Evolutionary conservation across 2,888 invertebrate genomes (phyloP).

Genomic region (Rhopalosiphum nymphaeae): DNA sequence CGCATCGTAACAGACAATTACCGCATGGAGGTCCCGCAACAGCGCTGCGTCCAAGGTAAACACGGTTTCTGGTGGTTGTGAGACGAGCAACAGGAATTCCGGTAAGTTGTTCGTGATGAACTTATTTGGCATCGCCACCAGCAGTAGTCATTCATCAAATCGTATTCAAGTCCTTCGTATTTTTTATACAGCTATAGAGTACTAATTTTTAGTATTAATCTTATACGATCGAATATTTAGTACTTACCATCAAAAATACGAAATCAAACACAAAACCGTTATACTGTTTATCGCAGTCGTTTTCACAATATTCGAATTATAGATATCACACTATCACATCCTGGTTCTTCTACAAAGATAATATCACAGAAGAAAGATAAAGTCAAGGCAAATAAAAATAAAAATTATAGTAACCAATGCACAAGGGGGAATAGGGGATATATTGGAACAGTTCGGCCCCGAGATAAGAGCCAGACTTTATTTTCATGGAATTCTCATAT

Average conservation of each 20-base stretch:
- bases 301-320: no score
- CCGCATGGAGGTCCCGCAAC: neutral
- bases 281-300: no score
- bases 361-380: no score
- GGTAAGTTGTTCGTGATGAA: conserved; percentile 12
- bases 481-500: no score
- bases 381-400: no score
- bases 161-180: neutral
- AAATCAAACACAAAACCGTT: neutral
- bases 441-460: no score
- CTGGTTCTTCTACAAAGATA: neutral
- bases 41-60: neutral
- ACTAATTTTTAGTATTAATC: no score
- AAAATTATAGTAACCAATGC: no score
- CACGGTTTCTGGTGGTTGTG: neutral
- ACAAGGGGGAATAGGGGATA: no score
- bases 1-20: conserved; percentile 42
- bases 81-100: conserved; percentile 41
- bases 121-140: neutral
- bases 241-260: neutral
- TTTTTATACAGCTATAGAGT: neutral
- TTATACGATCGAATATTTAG: neutral
- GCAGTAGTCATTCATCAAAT: neutral
- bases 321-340: neutral
- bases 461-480: no score